Evolutionary conservation across 2,797 vertebrate genomes (phyloP).

Genomic region (Holocentrus rufus): DNA sequence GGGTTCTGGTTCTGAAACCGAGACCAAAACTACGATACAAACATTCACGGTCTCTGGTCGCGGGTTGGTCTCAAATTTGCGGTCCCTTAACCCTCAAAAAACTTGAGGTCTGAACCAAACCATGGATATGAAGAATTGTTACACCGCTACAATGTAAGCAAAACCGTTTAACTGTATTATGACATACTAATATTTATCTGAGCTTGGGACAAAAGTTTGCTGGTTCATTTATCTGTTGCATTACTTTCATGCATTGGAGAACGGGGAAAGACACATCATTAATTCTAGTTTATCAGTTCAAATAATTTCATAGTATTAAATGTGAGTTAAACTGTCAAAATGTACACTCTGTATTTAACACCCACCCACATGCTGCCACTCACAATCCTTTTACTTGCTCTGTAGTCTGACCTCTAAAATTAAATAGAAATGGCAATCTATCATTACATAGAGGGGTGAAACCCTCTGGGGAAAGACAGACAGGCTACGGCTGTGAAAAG

Average conservation of each 20-base stretch:
- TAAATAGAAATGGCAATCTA: slow-evolving; percentile 67
- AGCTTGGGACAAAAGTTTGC: too few species aligned
- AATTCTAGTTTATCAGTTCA: slow-evolving; percentile 56
- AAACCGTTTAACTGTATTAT: too few species aligned
- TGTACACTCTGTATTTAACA: slow-evolving; percentile 52
- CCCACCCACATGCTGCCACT: slow-evolving; percentile 40
- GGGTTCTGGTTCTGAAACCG: too few species aligned
- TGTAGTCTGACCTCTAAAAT: slow-evolving; percentile 52
- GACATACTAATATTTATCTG: slow-evolving; percentile 21
- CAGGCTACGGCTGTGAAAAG: slow-evolving; percentile 51
- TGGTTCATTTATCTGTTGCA: slow-evolving; percentile 6
- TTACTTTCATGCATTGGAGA: slow-evolving; percentile 29
- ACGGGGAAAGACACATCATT: slow-evolving; percentile 32
- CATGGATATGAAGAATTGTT: too few species aligned
- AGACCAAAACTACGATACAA: background rate
- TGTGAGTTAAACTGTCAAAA: slow-evolving; percentile 68
- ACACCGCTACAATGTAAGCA: too few species aligned
- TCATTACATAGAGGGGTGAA: slow-evolving; percentile 55
- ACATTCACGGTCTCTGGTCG: too few species aligned
- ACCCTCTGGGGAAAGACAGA: slow-evolving; percentile 56
- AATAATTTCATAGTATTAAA: slow-evolving; percentile 64
- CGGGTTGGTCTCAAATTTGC: too few species aligned
- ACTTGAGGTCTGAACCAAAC: too few species aligned
- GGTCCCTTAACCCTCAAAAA: too few species aligned
- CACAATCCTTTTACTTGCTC: slow-evolving; percentile 64